Evolutionary conservation across 2,888 invertebrate species (phyloP).

Genomic region (Frankliniella intonsa): DNA sequence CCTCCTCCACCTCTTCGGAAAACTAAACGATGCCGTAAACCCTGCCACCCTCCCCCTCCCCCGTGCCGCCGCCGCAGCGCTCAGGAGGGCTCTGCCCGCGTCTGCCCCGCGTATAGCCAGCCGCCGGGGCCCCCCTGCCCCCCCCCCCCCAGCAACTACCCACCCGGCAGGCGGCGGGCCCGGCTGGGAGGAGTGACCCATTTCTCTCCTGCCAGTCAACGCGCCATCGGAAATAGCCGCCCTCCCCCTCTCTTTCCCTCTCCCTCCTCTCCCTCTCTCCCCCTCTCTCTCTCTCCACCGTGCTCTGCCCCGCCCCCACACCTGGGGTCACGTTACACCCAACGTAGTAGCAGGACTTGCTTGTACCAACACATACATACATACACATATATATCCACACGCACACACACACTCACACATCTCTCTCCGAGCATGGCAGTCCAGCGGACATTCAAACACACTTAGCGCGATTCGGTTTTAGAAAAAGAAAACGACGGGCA

Average conservation of each 20-base stretch:
- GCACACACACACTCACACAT: no score
- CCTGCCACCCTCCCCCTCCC: not conserved
- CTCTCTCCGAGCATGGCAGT: no score
- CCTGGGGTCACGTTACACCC: slow-evolving; percentile 25
- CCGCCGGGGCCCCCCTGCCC: not conserved
- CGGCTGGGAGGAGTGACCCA: slow-evolving; percentile 17
- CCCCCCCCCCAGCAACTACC: not conserved
- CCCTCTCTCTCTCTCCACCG: not conserved
- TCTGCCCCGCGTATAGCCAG: no score
- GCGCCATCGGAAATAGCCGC: slow-evolving; percentile 23
- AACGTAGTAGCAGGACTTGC: not conserved
- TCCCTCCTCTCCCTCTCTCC: not conserved
- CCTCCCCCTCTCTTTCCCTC: not conserved
- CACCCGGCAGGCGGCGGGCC: not conserved
- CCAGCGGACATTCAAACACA: no score
- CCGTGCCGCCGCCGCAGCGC: no score
- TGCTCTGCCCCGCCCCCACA: not conserved
- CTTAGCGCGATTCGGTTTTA: no score
- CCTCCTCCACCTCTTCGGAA: not conserved
- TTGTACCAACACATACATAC: not conserved
- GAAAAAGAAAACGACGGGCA: no score
- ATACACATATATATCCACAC: no score
- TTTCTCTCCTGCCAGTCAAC: slow-evolving; percentile 24
- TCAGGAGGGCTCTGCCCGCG: no score
- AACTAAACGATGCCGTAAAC: slow-evolving; percentile 18